phyloP scores from a whole-genome alignment of 2,888 invertebrate species.

The Aricia artaxerxes region DNA sequence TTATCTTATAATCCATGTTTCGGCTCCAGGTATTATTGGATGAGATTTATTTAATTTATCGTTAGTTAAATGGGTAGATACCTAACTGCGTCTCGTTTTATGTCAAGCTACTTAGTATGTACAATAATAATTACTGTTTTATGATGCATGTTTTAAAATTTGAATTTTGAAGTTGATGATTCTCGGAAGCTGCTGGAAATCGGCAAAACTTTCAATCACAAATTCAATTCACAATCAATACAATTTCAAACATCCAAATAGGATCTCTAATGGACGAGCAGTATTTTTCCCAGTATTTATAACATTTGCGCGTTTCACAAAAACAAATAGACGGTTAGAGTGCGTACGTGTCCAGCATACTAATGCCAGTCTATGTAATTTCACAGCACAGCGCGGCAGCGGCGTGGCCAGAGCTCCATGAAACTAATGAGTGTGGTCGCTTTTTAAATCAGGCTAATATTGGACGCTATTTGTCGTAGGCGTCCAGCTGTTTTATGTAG shows the following conservation, averaged over 20 bases:
- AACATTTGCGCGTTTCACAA: constrained; percentile 19
- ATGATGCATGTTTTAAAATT: neutral
- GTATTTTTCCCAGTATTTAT: constrained; percentile 26
- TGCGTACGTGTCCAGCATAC: constrained; percentile 29
- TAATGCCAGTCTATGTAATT: constrained; percentile 18
- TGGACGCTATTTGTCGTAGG: neutral
- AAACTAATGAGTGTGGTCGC: neutral
- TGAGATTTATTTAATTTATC: constrained; percentile 28
- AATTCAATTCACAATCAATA: neutral
- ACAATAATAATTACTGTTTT: neutral
- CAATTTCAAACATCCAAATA: neutral
- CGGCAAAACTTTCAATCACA: neutral
- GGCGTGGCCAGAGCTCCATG: neutral
- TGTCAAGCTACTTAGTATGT: neutral
- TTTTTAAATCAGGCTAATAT: neutral
- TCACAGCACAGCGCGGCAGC: constrained; percentile 6
- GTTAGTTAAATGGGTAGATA: neutral
- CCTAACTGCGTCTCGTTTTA: neutral
- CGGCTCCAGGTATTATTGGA: constrained; percentile 25
- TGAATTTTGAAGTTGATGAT: neutral
- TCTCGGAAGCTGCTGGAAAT: neutral
- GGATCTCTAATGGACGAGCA: neutral
- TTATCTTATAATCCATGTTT: constrained; percentile 25
- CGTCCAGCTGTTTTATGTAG: too few relatives aligned
- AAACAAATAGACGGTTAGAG: constrained; percentile 21